A percentile compares a stretch with the other conserved stretches of the same genome.
phyloP scores from a whole-genome alignment of 2,888 invertebrate genomes.

The Atrina japonica region DNA sequence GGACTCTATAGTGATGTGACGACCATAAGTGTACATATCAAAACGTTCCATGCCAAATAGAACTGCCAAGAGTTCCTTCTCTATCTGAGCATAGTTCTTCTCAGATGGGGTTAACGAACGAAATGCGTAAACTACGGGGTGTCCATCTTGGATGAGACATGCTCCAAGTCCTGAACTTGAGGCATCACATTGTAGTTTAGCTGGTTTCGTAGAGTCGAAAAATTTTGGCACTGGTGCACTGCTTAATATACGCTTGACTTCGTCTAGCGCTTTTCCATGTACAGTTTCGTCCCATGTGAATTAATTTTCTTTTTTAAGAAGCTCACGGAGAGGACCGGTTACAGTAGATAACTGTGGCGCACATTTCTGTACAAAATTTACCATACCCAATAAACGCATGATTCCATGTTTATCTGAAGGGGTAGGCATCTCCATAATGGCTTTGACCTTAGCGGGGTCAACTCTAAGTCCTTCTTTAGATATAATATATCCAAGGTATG shows the following conservation, averaged over 20 bases:
- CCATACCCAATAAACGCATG: constrained; percentile 43
- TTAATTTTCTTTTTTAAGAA: constrained; percentile 9
- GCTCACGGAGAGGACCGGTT: constrained; percentile 32
- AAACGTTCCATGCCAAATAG: constrained; percentile 75
- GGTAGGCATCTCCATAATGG: constrained; percentile 39
- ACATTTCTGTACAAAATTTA: constrained; percentile 47
- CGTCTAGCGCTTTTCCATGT: constrained; percentile 33
- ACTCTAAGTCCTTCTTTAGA: constrained; percentile 36
- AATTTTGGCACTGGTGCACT: constrained; percentile 23
- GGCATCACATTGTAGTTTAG: constrained; percentile 43
- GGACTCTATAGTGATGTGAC: constrained; percentile 75
- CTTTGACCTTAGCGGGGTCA: constrained; percentile 38
- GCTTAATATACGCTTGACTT: constrained; percentile 39
- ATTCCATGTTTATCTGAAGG: constrained; percentile 39
- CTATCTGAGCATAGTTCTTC: constrained; percentile 8
- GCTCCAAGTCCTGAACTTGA: constrained; percentile 47
- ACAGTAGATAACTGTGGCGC: constrained; percentile 39
- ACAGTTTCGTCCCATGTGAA: constrained; percentile 33
- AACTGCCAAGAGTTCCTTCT: constrained; percentile 11
- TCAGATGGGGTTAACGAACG: constrained; percentile 44
- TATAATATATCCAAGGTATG: constrained; percentile 43
- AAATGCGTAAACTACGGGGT: constrained; percentile 51
- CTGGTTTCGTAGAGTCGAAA: constrained; percentile 9
- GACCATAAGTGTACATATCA: constrained; percentile 34
- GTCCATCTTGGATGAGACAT: constrained; percentile 50